Conservation (phyloP, 2,888 invertebrate species). For the Zhuqinia jingwanae region DNA sequence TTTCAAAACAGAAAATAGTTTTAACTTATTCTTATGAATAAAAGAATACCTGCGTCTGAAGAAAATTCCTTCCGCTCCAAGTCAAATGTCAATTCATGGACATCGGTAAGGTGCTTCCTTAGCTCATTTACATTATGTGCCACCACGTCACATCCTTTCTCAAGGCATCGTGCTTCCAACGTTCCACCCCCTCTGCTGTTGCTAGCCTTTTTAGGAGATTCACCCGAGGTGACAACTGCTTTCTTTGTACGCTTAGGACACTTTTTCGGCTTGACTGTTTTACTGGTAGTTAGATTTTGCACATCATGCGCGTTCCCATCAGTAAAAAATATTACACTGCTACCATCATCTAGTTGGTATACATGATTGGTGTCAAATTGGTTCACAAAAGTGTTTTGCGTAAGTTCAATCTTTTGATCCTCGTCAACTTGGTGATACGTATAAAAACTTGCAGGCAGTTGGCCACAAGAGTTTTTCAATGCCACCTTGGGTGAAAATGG, state of each 20-base stretch:
- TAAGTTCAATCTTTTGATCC: too few species aligned
- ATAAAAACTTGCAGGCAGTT: too few species aligned
- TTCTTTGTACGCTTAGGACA: neutral
- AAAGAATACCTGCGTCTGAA: constrained; percentile 25
- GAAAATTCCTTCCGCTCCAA: constrained; percentile 65
- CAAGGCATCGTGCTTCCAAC: constrained; percentile 76
- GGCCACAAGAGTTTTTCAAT: too few species aligned
- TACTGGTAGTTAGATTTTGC: too few species aligned
- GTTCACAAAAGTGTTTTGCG: too few species aligned
- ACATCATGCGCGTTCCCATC: neutral
- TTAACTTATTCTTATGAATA: too few species aligned
- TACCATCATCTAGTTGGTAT: neutral
- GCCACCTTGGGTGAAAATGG: too few species aligned
- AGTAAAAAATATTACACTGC: neutral
- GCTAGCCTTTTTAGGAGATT: neutral
- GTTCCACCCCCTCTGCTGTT: neutral
- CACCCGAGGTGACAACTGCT: too few species aligned
- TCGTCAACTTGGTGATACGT: too few species aligned
- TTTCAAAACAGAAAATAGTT: too few species aligned
- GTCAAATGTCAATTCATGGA: constrained; percentile 74
- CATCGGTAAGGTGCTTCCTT: constrained; percentile 72
- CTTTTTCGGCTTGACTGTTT: neutral
- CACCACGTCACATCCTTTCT: constrained; percentile 69
- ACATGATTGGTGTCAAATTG: neutral
- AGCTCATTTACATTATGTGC: constrained; percentile 75